phyloP scores from a whole-genome alignment of 2,113 vertebrate species.

The Barnardius zonarius region DNA sequence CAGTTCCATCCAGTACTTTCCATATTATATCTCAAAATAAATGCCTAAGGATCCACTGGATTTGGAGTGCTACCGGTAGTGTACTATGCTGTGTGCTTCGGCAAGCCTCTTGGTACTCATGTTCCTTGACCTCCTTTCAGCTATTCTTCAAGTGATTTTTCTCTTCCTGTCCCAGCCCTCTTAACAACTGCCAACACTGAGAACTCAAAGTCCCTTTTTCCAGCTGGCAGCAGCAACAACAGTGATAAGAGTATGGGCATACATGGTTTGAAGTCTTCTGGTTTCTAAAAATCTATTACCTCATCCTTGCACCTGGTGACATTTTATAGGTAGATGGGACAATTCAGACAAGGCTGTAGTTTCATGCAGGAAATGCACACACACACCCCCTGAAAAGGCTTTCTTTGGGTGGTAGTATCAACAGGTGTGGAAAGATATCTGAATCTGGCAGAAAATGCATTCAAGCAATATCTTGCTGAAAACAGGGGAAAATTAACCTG shows the following conservation, averaged over 20 bases:
- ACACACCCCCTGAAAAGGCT: not conserved
- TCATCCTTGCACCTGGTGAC: not conserved
- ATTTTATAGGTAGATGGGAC: not conserved
- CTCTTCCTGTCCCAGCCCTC: not conserved
- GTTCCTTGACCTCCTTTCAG: not conserved
- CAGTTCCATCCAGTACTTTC: not conserved
- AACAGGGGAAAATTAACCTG: not conserved
- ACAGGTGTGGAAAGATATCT: not conserved
- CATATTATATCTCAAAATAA: not conserved
- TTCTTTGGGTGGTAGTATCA: not conserved
- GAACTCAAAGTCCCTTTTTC: not conserved
- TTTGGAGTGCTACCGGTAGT: not conserved
- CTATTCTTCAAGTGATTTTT: not conserved
- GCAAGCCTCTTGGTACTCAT: not conserved
- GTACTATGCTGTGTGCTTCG: not conserved
- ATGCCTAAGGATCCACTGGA: not conserved
- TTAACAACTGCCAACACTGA: not conserved
- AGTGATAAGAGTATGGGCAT: fast-evolving
- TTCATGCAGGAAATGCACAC: not conserved
- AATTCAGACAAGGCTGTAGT: not conserved
- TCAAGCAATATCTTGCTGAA: not conserved
- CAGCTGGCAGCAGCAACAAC: not conserved
- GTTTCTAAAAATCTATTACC: not conserved
- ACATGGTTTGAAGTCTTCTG: not conserved
- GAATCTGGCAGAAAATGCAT: not conserved